Evolutionary conservation across 1,140 invertebrate genomes (phyloP).

Genomic region (Dinothrombium tinctorium): DNA sequence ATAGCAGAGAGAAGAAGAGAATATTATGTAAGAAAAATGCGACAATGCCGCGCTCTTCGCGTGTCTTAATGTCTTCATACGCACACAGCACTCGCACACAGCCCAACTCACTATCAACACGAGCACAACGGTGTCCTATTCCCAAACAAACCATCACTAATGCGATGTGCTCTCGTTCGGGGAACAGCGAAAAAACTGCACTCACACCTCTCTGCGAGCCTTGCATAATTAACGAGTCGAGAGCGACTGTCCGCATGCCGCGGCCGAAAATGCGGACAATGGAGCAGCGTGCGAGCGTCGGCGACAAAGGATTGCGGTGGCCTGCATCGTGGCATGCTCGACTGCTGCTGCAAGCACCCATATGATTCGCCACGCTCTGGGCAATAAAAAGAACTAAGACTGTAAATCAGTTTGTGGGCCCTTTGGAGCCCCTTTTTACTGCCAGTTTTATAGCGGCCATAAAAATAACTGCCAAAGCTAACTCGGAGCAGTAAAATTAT

Average conservation of each 20-base stretch:
- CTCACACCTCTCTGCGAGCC: too few species aligned
- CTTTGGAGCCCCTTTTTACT: conserved; percentile 2
- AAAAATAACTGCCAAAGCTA: conserved; percentile 1
- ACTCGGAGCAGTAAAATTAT: conserved; percentile 3
- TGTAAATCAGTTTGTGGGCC: conserved; percentile 5
- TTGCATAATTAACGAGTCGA: too few species aligned
- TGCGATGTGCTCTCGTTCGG: neutral
- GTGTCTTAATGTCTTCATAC: too few species aligned
- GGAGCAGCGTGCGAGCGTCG: neutral
- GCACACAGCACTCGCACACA: too few species aligned
- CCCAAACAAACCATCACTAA: neutral
- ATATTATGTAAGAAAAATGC: neutral
- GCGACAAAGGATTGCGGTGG: neutral
- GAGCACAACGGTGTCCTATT: neutral
- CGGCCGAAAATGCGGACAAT: too few species aligned
- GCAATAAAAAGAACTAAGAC: conserved; percentile 1
- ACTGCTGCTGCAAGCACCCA: neutral
- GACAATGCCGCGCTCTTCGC: too few species aligned
- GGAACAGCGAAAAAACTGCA: neutral
- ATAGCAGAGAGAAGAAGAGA: neutral
- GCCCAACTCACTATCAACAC: neutral
- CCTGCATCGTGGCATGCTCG: neutral
- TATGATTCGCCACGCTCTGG: conserved; percentile 2
- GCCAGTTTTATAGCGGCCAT: conserved; percentile 6
- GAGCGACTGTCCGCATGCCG: too few species aligned